These are phyloP conservation scores for Amiota mariae DNA, from an alignment of 2,888 invertebrate species.

Conservation along the genomic window DNA sequence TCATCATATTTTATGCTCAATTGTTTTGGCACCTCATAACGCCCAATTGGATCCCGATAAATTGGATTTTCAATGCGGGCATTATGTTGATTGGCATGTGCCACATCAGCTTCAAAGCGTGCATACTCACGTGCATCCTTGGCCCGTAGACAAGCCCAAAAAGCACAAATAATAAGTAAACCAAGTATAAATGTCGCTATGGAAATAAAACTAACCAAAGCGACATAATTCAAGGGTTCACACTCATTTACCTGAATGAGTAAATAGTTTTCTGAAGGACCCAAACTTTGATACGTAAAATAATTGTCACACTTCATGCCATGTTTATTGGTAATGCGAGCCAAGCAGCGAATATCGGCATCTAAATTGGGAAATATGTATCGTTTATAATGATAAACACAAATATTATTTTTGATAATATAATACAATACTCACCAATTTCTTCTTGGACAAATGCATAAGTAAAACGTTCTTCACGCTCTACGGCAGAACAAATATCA, in stretches of 20 bases:
- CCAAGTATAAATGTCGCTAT: slow-evolving; percentile 75
- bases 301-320: slow-evolving; percentile 68
- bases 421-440: slow-evolving; percentile 55
- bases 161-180: slow-evolving; percentile 72
- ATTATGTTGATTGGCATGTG: slow-evolving; percentile 25
- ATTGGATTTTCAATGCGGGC: slow-evolving; percentile 74
- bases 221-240: slow-evolving; percentile 54
- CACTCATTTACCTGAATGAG: slow-evolving; percentile 61
- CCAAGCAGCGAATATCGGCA: slow-evolving; percentile 59
- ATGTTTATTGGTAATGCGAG: slow-evolving; percentile 63
- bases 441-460: slow-evolving; percentile 60
- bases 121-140: slow-evolving; percentile 77
- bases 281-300: slow-evolving; percentile 62
- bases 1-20: slow-evolving; percentile 52
- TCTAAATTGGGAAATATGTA: slow-evolving; percentile 37
- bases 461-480: slow-evolving; percentile 56
- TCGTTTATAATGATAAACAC: neutral
- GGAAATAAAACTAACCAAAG: slow-evolving; percentile 71
- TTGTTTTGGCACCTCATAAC: slow-evolving; percentile 75
- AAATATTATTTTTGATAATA: neutral
- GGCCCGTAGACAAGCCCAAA: slow-evolving; percentile 73
- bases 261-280: slow-evolving; percentile 57
- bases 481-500: slow-evolving; percentile 61
- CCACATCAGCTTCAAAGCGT: slow-evolving; percentile 74
- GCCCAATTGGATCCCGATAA: slow-evolving; percentile 78